These are phyloP conservation scores for Chaitophorus viminalis DNA, from an alignment of 2,888 invertebrate species.

Conservation along the genomic window DNA sequence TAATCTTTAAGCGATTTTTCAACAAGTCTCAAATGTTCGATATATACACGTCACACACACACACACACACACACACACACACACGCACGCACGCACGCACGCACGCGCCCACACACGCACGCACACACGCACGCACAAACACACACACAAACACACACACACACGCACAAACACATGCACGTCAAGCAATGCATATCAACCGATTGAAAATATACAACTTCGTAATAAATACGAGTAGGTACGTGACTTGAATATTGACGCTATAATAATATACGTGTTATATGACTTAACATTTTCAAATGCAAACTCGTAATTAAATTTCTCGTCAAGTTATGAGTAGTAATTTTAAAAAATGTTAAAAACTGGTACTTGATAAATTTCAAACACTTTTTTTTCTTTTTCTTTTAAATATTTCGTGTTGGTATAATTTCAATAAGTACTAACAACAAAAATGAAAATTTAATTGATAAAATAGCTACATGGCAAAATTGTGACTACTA, in stretches of 20 bases:
- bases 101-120: neutral
- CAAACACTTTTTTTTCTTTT: too few relatives aligned
- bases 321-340: too few relatives aligned
- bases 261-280: neutral
- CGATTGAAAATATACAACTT: neutral
- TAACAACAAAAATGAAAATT: too few relatives aligned
- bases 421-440: too few relatives aligned
- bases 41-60: neutral
- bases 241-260: neutral
- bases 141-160: neutral
- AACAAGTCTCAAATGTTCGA: neutral
- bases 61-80: neutral
- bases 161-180: neutral
- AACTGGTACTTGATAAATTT: too few relatives aligned
- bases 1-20: slow-evolving; percentile 19
- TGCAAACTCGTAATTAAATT: too few relatives aligned
- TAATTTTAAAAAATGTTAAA: too few relatives aligned
- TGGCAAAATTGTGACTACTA: too few relatives aligned
- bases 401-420: too few relatives aligned
- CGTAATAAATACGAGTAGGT: neutral
- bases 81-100: neutral
- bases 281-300: neutral
- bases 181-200: neutral
- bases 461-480: too few relatives aligned
- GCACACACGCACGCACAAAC: neutral